Base-by-base conservation (phyloP, 1,140 invertebrate species). In the Phocides pigmalion region DNA sequence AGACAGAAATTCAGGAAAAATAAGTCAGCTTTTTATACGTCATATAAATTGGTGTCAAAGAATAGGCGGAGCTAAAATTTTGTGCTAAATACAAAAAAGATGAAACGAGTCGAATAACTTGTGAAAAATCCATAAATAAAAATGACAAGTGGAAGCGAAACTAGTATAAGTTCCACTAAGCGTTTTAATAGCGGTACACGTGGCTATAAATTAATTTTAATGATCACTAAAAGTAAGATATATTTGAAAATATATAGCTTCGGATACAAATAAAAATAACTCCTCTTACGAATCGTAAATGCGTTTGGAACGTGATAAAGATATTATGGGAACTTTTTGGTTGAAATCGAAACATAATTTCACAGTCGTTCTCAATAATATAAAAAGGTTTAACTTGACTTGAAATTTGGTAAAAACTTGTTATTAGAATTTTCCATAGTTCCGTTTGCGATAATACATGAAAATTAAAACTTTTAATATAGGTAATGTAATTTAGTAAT, bases 191-290 rank as follows among this genome's bases (percentile, higher is more conserved):
- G 68, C 66, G 42, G 66, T 61, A 71, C 69, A 67, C 32, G 54
- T 58, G 44, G 73, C 64, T 64, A 79, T 83, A 83, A 81, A 81
- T 83, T 80, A 75, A 65, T 37, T 74, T 83, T 81, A 80, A 80
- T 75, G 80, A 73, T 62, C 64, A 73, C 67, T 78, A 76, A 77
- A 76, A 75, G 63, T 74, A 71, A 64, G 71, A 81, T 79, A 71
- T 79, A 76, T 78, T 73, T 68, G 69, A 72, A 73, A 74, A 74
- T 78, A 69, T 72, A 69, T 72, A 61, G 59, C 59, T 64, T 39
- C 54, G 53, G 58, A 67, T 68, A 53, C 50, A 53, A 71, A 68
- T 71, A 68, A 70, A 54, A 65, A 67, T 69, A 64, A 53, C 39
- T 53, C 35, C 50, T 53, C 50, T 39, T 35, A 63, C 59, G 54